Percentiles rank a stretch among this genome's conserved stretches.
These are phyloP conservation scores for Paralvinella palmiformis DNA, from an alignment of 1,140 invertebrate species.

Conservation along the genomic window DNA sequence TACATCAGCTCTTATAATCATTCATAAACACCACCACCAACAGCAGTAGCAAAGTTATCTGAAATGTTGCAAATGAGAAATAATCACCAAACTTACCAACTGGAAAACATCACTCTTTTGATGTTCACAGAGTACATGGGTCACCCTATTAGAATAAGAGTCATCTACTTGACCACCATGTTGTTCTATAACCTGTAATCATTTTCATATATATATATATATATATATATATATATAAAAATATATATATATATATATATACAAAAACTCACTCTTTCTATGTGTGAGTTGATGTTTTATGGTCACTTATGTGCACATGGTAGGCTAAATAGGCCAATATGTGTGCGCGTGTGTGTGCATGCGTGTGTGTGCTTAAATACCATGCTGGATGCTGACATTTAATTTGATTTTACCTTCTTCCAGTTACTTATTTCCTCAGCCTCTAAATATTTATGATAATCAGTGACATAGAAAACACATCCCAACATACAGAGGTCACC, in stretches of 20 bases:
- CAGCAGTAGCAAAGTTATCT: not conserved
- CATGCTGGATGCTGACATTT: too few relatives aligned
- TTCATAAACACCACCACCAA: not conserved
- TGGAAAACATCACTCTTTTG: constrained; percentile 82
- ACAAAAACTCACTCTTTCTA: too few relatives aligned
- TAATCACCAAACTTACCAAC: constrained; percentile 54
- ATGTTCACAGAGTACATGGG: constrained; percentile 85
- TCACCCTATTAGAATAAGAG: constrained; percentile 75
- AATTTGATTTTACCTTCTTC: constrained; percentile 57
- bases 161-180: constrained; percentile 85
- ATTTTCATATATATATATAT: too few relatives aligned
- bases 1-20: too few relatives aligned
- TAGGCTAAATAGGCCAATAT: too few relatives aligned
- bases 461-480: constrained; percentile 83
- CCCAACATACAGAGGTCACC: constrained; percentile 82
- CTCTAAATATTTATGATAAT: constrained; percentile 58
- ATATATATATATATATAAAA: too few relatives aligned
- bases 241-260: too few relatives aligned
- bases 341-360: too few relatives aligned
- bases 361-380: too few relatives aligned
- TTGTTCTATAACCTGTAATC: constrained; percentile 63
- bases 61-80: not conserved
- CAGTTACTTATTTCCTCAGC: constrained; percentile 61
- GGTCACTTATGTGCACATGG: too few relatives aligned
- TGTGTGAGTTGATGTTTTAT: too few relatives aligned